Percentiles rank a stretch among this genome's conserved stretches.
Evolutionary conservation across 2,797 vertebrate genomes (phyloP).

Genomic region (Cirrhinus molitorella): DNA sequence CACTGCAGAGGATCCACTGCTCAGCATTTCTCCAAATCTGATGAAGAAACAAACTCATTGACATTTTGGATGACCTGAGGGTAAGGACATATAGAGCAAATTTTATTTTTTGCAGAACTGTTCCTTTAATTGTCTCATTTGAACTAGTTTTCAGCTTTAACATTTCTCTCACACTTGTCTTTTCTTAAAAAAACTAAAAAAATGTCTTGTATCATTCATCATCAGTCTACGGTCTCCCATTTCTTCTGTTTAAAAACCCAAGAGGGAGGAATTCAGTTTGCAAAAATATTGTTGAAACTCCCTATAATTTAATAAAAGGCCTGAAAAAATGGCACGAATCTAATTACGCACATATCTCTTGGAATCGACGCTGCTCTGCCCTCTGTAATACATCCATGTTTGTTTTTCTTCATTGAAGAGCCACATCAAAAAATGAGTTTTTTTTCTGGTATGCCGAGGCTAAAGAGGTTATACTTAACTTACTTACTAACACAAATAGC

Average conservation of each 20-base stretch:
- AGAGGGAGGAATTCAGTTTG: slow-evolving; percentile 36
- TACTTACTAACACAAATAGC: slow-evolving; percentile 92
- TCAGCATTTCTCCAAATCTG: background rate
- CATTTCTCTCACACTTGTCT: background rate
- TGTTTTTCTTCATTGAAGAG: slow-evolving; percentile 83
- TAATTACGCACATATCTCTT: slow-evolving; percentile 87
- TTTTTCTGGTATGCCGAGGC: slow-evolving; percentile 84
- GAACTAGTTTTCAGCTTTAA: no score
- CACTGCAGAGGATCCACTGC: background rate
- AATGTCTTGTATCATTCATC: background rate
- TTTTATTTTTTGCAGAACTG: background rate
- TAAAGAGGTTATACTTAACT: slow-evolving; percentile 92
- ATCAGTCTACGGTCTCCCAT: background rate
- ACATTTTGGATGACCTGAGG: background rate
- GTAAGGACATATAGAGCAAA: background rate
- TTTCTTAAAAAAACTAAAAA: background rate
- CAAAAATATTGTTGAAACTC: slow-evolving; percentile 55
- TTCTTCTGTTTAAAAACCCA: slow-evolving; percentile 18
- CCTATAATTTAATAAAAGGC: slow-evolving; percentile 62
- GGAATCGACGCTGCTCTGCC: slow-evolving; percentile 82
- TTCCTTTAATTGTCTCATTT: background rate
- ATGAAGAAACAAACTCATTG: background rate
- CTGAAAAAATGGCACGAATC: slow-evolving; percentile 78
- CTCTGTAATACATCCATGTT: slow-evolving; percentile 77
- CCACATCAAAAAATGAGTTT: slow-evolving; percentile 83